A percentile compares a stretch with the other conserved stretches of the same genome.
phyloP scores from a whole-genome alignment of 35 echinoderm and acorn worm genomes.

The Holothuria glaberrima region DNA sequence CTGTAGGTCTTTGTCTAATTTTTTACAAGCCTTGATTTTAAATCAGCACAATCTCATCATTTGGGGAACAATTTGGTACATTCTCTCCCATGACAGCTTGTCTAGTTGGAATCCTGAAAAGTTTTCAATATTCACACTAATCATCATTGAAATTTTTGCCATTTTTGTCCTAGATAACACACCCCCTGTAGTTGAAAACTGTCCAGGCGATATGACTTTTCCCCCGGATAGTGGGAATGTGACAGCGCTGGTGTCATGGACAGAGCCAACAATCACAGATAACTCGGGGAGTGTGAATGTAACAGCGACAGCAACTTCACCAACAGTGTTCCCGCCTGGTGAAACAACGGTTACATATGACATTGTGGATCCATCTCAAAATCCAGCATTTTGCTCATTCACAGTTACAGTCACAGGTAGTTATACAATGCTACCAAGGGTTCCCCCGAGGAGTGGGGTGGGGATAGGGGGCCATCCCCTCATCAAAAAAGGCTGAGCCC shows the following conservation, averaged over 20 bases:
- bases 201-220: conserved; percentile 9
- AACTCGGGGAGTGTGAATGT: not conserved
- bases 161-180: conserved; percentile 26
- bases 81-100: no score
- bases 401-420: conserved; percentile 63
- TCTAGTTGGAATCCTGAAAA: no score
- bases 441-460: no score
- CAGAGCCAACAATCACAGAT: conserved; percentile 55
- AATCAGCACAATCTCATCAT: no score
- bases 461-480: no score
- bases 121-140: no score
- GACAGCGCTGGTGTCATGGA: conserved; percentile 55
- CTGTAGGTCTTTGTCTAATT: no score
- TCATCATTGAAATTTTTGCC: no score
- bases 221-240: conserved; percentile 1
- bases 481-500: no score
- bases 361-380: conserved; percentile 51
- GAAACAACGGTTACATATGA: conserved; percentile 54
- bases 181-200: not conserved
- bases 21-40: no score
- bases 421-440: no score
- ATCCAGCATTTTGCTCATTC: conserved; percentile 68
- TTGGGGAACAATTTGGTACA: no score
- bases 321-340: conserved; percentile 27
- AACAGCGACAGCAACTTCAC: not conserved